Evolutionary conservation across 92 coral and sea anemone genomes (phyloP).

Genomic region (Siderastrea radians): DNA sequence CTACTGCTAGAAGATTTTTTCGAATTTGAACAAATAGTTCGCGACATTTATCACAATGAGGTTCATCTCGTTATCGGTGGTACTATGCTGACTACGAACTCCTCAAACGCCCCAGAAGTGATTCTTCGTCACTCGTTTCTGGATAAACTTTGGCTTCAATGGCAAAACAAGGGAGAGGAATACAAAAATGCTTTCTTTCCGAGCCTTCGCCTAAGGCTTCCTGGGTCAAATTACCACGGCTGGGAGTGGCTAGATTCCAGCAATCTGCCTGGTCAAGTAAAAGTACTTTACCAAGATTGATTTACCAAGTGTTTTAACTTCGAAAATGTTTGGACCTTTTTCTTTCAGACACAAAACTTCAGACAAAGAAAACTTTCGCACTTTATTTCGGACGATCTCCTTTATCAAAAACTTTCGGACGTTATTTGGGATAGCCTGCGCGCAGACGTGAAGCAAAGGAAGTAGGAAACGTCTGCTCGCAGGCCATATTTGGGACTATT

Average conservation of each 20-base stretch:
- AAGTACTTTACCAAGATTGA: conserved; percentile 65
- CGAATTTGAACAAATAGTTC: conserved; percentile 58
- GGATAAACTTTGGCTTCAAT: conserved; percentile 87
- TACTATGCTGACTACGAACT: conserved; percentile 51
- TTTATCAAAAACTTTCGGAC: too few relatives aligned
- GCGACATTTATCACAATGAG: conserved; percentile 62
- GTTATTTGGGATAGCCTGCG: too few relatives aligned
- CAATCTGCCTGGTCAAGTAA: conserved; percentile 76
- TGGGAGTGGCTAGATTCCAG: conserved; percentile 82
- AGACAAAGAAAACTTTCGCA: too few relatives aligned
- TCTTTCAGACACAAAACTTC: too few relatives aligned
- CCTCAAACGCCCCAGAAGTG: conserved; percentile 86
- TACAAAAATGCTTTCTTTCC: conserved; percentile 61
- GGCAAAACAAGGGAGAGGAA: conserved; percentile 72
- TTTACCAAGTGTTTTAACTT: neutral
- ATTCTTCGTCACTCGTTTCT: conserved; percentile 86
- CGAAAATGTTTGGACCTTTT: too few relatives aligned
- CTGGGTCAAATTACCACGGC: conserved; percentile 56
- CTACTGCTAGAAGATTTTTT: conserved; percentile 52
- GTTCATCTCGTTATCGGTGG: conserved; percentile 72
- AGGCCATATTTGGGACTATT: too few relatives aligned
- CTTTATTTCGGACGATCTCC: too few relatives aligned
- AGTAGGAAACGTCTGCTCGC: too few relatives aligned
- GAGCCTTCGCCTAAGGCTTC: conserved; percentile 45
- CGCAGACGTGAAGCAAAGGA: too few relatives aligned